Conservation (phyloP, 2,888 invertebrate genomes). For the Venustoraphidia nigricollis region DNA sequence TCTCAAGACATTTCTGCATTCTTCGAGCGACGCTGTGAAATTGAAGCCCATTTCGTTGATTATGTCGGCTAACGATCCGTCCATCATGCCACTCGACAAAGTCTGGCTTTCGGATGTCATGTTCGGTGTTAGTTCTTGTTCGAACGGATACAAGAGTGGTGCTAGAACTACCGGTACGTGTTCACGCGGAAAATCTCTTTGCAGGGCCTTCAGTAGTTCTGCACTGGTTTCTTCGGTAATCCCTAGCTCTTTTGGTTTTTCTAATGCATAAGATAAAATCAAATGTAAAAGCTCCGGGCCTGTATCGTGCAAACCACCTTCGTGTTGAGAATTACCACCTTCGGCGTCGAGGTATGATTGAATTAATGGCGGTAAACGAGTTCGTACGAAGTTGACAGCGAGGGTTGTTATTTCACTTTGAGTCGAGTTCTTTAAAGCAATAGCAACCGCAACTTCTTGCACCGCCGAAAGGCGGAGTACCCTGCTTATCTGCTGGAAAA, state of each 20-base stretch:
- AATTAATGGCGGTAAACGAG: constrained; percentile 70
- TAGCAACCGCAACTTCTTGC: constrained; percentile 81
- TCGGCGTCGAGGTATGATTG: constrained; percentile 76
- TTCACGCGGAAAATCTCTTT: constrained; percentile 77
- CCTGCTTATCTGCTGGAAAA: constrained; percentile 73
- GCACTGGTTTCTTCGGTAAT: constrained; percentile 60
- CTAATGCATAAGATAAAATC: constrained; percentile 46
- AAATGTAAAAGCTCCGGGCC: constrained; percentile 80
- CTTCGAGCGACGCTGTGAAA: constrained; percentile 74
- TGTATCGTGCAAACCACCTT: constrained; percentile 79
- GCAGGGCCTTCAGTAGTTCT: constrained; percentile 64
- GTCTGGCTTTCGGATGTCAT: constrained; percentile 42
- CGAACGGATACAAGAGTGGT: constrained; percentile 72
- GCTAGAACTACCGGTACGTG: constrained; percentile 80
- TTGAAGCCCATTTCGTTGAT: constrained; percentile 84
- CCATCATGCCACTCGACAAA: constrained; percentile 44
- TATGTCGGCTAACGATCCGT: constrained; percentile 70
- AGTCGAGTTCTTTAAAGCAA: constrained; percentile 69
- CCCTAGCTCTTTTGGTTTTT: constrained; percentile 42
- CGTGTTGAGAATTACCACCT: constrained; percentile 52
- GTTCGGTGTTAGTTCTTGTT: constrained; percentile 47
- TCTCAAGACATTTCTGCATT: constrained; percentile 70
- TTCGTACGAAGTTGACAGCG: constrained; percentile 65
- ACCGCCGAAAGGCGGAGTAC: constrained; percentile 73
- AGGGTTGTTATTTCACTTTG: constrained; percentile 57